phyloP scores from a whole-genome alignment of 92 coral and sea anemone genomes.

The Palythoa grandis region DNA sequence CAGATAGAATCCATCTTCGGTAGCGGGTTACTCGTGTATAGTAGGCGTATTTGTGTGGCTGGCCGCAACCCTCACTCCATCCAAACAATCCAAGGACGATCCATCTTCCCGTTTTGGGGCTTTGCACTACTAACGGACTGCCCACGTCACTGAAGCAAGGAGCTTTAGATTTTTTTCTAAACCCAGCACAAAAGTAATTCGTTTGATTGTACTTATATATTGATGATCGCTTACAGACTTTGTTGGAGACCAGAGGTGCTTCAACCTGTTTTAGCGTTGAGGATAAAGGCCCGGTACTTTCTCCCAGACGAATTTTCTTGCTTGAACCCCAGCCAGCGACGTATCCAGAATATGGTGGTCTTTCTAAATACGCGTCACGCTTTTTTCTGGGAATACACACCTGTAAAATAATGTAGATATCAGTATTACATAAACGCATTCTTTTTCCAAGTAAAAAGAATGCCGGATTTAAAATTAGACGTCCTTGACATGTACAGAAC shows the following conservation, averaged over 20 bases:
- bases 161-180: slow-evolving; percentile 68
- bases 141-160: slow-evolving; percentile 89
- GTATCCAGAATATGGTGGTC: slow-evolving; percentile 73
- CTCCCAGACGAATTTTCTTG: slow-evolving; percentile 64
- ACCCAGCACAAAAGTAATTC: slow-evolving; percentile 81
- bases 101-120: slow-evolving; percentile 87
- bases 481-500: too few relatives aligned
- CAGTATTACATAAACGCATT: not conserved
- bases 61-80: slow-evolving; percentile 91
- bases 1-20: slow-evolving; percentile 78
- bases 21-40: slow-evolving; percentile 85
- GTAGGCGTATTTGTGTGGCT: slow-evolving; percentile 79
- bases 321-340: slow-evolving; percentile 94
- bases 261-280: slow-evolving; percentile 73
- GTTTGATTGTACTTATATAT: slow-evolving; percentile 64
- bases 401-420: slow-evolving; percentile 29
- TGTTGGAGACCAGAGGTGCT: slow-evolving; percentile 76
- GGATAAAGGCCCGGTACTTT: slow-evolving; percentile 70
- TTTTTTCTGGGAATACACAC: slow-evolving; percentile 79
- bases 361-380: slow-evolving; percentile 71
- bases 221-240: slow-evolving; percentile 73
- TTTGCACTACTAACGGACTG: slow-evolving; percentile 83
- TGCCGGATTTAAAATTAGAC: too few relatives aligned
- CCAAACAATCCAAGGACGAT: slow-evolving; percentile 87
- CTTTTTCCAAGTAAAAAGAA: too few relatives aligned